These are phyloP conservation scores for Micoletzkya japonica DNA, from an alignment of 2,888 invertebrate species.

Conservation along the genomic window DNA sequence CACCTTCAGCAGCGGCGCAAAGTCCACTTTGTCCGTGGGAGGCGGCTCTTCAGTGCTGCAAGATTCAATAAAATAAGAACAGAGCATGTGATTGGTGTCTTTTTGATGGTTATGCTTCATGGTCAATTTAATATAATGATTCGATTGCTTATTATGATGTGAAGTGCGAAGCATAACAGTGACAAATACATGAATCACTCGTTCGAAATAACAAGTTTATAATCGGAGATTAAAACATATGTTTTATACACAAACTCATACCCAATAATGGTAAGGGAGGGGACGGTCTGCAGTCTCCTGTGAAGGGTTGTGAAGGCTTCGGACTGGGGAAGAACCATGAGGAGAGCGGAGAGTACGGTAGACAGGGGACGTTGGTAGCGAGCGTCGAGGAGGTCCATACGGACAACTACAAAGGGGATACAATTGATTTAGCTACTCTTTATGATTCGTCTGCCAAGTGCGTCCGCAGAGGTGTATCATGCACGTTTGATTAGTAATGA, in stretches of 20 bases:
- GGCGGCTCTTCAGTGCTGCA: too few species aligned
- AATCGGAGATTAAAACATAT: too few species aligned
- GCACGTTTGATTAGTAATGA: neutral
- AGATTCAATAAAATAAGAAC: too few species aligned
- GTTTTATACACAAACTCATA: conserved; percentile 27
- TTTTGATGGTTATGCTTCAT: too few species aligned
- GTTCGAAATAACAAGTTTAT: too few species aligned
- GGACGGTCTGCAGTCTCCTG: conserved; percentile 74
- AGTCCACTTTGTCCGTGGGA: conserved; percentile 23
- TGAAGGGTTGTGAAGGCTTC: conserved; percentile 88
- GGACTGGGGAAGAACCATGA: conserved; percentile 96
- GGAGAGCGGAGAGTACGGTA: conserved; percentile 86
- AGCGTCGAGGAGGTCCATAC: conserved; percentile 84
- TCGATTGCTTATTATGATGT: too few species aligned
- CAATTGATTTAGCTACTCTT: neutral
- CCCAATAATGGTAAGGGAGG: conserved; percentile 50
- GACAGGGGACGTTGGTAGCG: conserved; percentile 70
- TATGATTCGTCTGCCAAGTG: neutral
- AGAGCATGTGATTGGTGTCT: too few species aligned
- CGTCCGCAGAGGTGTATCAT: neutral
- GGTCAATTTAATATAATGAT: too few species aligned
- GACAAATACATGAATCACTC: too few species aligned
- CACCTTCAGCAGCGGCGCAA: conserved; percentile 29
- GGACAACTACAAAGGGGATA: conserved; percentile 74
- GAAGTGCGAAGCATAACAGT: too few species aligned